These are phyloP conservation scores for Perodicticus potto DNA, from an alignment of 2,797 vertebrate genomes.

Conservation along the genomic window DNA sequence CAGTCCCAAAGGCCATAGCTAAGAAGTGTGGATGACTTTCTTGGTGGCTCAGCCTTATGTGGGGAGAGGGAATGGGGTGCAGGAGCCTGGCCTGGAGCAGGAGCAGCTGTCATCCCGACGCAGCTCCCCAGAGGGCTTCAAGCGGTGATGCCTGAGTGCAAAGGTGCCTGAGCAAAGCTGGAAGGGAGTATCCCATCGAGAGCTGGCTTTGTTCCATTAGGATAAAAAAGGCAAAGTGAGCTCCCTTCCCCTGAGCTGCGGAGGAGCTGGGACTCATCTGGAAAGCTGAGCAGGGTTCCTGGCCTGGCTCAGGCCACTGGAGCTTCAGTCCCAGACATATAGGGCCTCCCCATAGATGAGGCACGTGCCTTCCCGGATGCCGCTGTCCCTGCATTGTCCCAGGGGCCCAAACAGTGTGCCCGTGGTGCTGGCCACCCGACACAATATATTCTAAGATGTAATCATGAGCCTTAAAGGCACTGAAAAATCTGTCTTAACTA, in stretches of 20 bases:
- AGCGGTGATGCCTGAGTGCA: accelerated
- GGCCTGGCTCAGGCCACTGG: too few relatives aligned
- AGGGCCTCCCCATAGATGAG: neutral
- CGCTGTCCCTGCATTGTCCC: too few relatives aligned
- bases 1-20: neutral
- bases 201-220: neutral
- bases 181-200: neutral
- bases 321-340: neutral
- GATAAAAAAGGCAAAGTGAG: neutral
- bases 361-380: neutral
- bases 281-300: too few relatives aligned
- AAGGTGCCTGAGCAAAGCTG: neutral
- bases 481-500: neutral
- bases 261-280: too few relatives aligned
- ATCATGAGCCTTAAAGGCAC: neutral
- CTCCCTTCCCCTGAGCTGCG: too few relatives aligned
- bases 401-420: too few relatives aligned
- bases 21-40: neutral
- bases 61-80: too few relatives aligned
- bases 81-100: neutral
- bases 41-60: neutral
- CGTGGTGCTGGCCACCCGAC: neutral
- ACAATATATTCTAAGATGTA: neutral
- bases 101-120: too few relatives aligned
- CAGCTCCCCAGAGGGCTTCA: too few relatives aligned